phyloP scores from a whole-genome alignment of 2,113 vertebrate species.

The Rhabdomys dilectus region DNA sequence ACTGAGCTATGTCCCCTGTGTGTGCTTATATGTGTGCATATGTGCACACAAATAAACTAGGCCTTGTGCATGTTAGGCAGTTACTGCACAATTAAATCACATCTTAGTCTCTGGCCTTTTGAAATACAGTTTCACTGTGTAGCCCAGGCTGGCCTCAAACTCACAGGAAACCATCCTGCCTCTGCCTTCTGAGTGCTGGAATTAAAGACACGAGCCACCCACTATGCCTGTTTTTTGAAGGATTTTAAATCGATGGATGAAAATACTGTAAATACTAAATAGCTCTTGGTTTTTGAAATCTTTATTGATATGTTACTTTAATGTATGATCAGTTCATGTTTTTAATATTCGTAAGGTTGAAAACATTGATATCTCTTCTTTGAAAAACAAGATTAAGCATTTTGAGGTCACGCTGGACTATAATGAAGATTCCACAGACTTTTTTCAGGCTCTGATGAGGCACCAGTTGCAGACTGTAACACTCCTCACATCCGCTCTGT shows the following conservation, averaged over 20 bases:
- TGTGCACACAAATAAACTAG: not conserved
- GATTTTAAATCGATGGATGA: constrained; percentile 19
- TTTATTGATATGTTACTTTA: constrained; percentile 15
- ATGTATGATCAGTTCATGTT: not conserved
- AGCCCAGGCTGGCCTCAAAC: not conserved
- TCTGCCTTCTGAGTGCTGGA: not conserved
- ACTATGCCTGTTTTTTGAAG: not conserved
- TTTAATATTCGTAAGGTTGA: constrained; percentile 25
- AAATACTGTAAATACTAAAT: constrained; percentile 19
- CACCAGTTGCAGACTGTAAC: not conserved
- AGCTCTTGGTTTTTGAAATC: constrained; percentile 10
- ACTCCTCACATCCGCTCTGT: no score
- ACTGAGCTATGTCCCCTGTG: not conserved
- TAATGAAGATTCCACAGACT: not conserved
- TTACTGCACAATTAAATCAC: not conserved
- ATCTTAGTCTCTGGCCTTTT: not conserved
- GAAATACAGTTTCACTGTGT: not conserved
- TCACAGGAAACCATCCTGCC: no score
- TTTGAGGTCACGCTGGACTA: not conserved
- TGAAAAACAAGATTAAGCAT: constrained; percentile 33
- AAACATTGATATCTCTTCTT: constrained; percentile 5
- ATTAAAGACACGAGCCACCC: not conserved
- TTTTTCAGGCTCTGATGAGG: not conserved
- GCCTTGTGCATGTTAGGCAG: not conserved
- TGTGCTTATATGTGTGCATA: not conserved